Percentiles rank a stretch among this genome's conserved stretches.
Evolutionary conservation across 2,797 vertebrate species (phyloP).

Genomic region (Microctenopoma steveboyesi): DNA sequence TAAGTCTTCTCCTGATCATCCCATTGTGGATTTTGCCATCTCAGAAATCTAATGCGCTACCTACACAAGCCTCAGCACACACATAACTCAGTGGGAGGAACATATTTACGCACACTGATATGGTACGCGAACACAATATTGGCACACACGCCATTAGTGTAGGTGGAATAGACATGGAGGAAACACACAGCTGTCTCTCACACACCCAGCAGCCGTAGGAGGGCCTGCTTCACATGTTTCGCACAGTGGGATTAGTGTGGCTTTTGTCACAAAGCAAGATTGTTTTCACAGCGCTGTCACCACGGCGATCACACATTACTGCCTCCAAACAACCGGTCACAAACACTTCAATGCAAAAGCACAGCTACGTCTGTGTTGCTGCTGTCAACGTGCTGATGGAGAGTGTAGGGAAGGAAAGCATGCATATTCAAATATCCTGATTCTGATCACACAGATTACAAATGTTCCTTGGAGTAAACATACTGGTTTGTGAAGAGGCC

Average conservation of each 20-base stretch:
- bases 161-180: constrained; percentile 69
- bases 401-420: constrained; percentile 9
- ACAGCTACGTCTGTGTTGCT: constrained; percentile 17
- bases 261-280: constrained; percentile 80
- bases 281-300: constrained; percentile 74
- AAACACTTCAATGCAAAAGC: constrained; percentile 3
- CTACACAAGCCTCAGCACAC: constrained; percentile 69
- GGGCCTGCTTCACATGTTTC: constrained; percentile 79
- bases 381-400: constrained; percentile 33
- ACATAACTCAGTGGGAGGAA: constrained; percentile 81
- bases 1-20: constrained; percentile 48
- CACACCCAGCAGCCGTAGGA: constrained; percentile 74
- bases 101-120: constrained; percentile 62
- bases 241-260: constrained; percentile 83
- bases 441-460: too few relatives aligned
- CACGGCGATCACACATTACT: constrained; percentile 54
- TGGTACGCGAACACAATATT: constrained; percentile 50
- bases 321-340: constrained; percentile 40
- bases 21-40: constrained; percentile 51
- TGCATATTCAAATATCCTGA: constrained; percentile 5
- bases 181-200: constrained; percentile 56
- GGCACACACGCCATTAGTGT: constrained; percentile 42
- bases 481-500: too few relatives aligned
- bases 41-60: constrained; percentile 64
- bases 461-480: too few relatives aligned